Percentiles rank a stretch among this genome's conserved stretches.
These are phyloP conservation scores for Mechanitis messenoides DNA, from an alignment of 2,888 invertebrate genomes.

Conservation along the genomic window DNA sequence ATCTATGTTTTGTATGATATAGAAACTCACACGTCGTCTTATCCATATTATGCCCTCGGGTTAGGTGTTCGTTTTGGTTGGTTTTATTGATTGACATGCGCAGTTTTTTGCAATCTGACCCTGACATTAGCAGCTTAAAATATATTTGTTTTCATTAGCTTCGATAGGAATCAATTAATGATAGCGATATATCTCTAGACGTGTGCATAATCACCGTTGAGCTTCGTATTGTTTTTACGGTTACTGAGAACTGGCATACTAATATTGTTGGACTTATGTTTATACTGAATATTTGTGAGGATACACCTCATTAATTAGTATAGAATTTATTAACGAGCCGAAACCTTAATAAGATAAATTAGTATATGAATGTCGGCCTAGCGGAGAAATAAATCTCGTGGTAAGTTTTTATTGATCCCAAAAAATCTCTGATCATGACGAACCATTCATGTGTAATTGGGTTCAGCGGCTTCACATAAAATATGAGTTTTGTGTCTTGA, in stretches of 20 bases:
- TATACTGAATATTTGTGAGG: conserved; percentile 20
- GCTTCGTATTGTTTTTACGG: conserved; percentile 21
- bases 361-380: conserved; percentile 50
- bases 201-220: conserved; percentile 19
- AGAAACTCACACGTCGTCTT: conserved; percentile 24
- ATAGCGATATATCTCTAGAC: conserved; percentile 36
- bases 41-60: conserved; percentile 45
- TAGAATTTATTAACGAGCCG: conserved; percentile 52
- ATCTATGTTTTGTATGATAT: not conserved
- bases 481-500: conserved; percentile 62
- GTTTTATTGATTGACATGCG: conserved; percentile 74
- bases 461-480: conserved; percentile 67
- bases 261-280: not conserved
- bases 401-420: conserved; percentile 62
- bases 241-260: not conserved
- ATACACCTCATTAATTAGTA: conserved; percentile 38
- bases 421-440: conserved; percentile 70
- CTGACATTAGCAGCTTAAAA: conserved; percentile 53
- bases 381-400: conserved; percentile 59
- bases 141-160: conserved; percentile 35
- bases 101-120: conserved; percentile 59
- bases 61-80: conserved; percentile 50
- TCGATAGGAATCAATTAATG: conserved; percentile 37
- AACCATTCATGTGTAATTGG: conserved; percentile 74
- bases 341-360: conserved; percentile 54